Evolutionary conservation across 2,113 vertebrate species (phyloP).

Genomic region (Eonycteris spelaea): DNA sequence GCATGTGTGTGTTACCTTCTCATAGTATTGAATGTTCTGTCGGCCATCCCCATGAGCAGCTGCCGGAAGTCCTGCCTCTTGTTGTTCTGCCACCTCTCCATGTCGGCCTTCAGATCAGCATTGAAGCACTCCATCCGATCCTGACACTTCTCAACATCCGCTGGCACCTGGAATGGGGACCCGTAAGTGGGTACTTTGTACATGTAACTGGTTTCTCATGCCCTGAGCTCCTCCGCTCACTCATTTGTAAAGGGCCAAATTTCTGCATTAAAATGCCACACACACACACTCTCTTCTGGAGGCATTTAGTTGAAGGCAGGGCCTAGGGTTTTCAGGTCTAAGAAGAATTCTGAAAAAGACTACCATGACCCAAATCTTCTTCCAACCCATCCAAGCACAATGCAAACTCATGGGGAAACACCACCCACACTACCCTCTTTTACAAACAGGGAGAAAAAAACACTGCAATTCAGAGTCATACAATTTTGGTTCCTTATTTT

Average conservation of each 20-base stretch:
- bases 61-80: slow-evolving; percentile 97
- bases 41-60: slow-evolving; percentile 94
- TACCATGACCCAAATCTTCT: neutral
- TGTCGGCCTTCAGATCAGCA: slow-evolving; percentile 97
- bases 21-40: slow-evolving; percentile 97
- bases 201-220: neutral
- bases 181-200: rapidly evolving
- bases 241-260: neutral
- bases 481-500: neutral
- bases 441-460: neutral
- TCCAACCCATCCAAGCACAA: neutral
- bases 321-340: neutral
- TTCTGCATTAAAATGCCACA: neutral
- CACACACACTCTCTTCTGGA: neutral
- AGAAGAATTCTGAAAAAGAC: neutral
- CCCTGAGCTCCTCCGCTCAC: neutral
- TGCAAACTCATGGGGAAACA: neutral
- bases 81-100: slow-evolving; percentile 98
- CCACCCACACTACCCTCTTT: neutral
- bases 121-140: slow-evolving; percentile 98
- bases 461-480: neutral
- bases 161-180: slow-evolving; percentile 84
- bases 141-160: slow-evolving; percentile 96
- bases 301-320: neutral
- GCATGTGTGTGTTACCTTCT: slow-evolving; percentile 86